A percentile compares a stretch with the other conserved stretches of the same genome.
Conservation (phyloP, 2,888 invertebrate genomes). For the Rotaria magnacalcarata region DNA sequence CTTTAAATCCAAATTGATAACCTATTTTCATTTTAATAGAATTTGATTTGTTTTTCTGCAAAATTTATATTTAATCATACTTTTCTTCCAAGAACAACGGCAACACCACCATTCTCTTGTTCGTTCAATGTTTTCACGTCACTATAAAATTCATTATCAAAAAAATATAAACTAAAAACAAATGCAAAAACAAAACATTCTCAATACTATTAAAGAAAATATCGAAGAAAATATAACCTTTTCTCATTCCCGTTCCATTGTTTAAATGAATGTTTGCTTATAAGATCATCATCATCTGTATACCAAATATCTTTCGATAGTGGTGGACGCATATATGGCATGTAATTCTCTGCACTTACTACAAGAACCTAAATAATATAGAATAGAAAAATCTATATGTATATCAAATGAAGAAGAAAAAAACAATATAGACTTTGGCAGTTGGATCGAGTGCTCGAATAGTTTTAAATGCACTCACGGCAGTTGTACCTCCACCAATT, state of each 20-base stretch:
- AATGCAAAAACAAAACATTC: conserved; percentile 33
- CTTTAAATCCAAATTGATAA: conserved; percentile 67
- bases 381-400: not conserved
- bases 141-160: conserved; percentile 76
- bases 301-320: conserved; percentile 49
- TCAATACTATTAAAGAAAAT: not conserved
- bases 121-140: conserved; percentile 61
- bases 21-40: conserved; percentile 49
- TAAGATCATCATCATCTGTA: not conserved
- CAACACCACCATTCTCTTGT: conserved; percentile 74
- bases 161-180: conserved; percentile 70
- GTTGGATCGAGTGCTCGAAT: conserved; percentile 78
- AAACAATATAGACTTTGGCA: conserved; percentile 64
- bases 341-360: conserved; percentile 58
- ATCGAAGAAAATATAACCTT: conserved; percentile 62
- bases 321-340: conserved; percentile 92
- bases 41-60: not conserved
- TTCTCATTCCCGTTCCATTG: not conserved
- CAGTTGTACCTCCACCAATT: conserved; percentile 85
- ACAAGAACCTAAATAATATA: conserved; percentile 37
- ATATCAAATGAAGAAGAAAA: too few relatives aligned
- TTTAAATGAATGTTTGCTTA: not conserved
- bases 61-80: conserved; percentile 58
- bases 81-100: conserved; percentile 74
- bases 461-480: conserved; percentile 85